These are phyloP conservation scores for Dufourea novaeangliae DNA, from an alignment of 1,140 invertebrate genomes.

Conservation along the genomic window DNA sequence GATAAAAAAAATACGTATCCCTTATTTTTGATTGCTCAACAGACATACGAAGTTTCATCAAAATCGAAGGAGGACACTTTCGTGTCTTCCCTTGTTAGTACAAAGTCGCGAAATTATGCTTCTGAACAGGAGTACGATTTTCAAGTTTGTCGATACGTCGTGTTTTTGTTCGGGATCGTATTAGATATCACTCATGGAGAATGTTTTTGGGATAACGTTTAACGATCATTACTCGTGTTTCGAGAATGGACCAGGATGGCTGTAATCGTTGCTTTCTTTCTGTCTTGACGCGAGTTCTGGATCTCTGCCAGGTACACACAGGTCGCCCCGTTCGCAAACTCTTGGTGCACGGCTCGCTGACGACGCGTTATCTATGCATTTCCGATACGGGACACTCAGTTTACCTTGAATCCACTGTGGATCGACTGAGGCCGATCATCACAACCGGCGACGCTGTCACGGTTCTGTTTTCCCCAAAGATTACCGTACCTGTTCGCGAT, in stretches of 20 bases:
- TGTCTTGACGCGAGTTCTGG: slow-evolving; percentile 16
- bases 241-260: neutral
- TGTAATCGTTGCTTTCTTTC: slow-evolving; percentile 11
- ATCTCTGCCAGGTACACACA: slow-evolving; percentile 32
- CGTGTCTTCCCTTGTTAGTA: no score
- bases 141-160: no score
- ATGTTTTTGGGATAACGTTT: slow-evolving; percentile 28
- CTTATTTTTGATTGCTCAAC: no score
- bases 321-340: slow-evolving; percentile 16
- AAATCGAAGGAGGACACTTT: no score
- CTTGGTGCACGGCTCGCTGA: neutral
- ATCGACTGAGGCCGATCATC: neutral
- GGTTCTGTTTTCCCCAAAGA: neutral
- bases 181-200: no score
- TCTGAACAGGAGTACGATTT: no score
- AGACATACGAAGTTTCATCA: no score
- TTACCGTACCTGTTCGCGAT: no score
- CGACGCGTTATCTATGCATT: slow-evolving; percentile 6
- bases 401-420: slow-evolving; percentile 3
- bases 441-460: neutral
- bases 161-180: no score
- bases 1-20: no score
- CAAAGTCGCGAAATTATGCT: no score
- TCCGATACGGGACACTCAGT: slow-evolving; percentile 35
- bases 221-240: slow-evolving; percentile 11